These are phyloP conservation scores for Oreochromis grahami DNA, from an alignment of 2,797 vertebrate species.

Conservation along the genomic window DNA sequence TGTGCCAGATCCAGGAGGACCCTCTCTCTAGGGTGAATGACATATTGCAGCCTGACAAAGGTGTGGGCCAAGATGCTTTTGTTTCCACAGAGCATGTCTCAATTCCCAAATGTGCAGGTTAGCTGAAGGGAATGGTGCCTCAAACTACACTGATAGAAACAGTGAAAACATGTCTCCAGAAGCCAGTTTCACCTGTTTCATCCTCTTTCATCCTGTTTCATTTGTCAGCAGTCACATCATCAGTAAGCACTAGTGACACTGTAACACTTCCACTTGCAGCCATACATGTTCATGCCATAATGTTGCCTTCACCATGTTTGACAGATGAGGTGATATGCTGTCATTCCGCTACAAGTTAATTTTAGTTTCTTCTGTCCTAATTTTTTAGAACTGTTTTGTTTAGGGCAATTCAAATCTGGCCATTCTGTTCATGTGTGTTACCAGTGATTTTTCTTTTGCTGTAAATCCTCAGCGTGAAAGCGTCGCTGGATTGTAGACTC, in stretches of 20 bases:
- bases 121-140: neutral
- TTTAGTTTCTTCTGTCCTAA: neutral
- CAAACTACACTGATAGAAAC: neutral
- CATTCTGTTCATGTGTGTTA: neutral
- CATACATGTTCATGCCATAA: neutral
- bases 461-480: neutral
- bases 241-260: neutral
- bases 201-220: neutral
- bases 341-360: neutral
- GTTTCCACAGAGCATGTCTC: neutral
- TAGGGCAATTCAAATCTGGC: neutral
- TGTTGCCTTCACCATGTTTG: neutral
- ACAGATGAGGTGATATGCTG: neutral
- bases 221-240: neutral
- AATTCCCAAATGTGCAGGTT: neutral
- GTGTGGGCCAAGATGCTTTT: neutral
- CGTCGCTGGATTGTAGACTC: neutral
- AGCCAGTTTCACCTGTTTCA: neutral
- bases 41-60: neutral
- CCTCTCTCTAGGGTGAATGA: neutral
- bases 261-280: neutral
- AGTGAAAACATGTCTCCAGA: neutral
- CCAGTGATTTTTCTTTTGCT: neutral
- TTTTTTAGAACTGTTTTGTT: neutral
- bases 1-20: neutral